These are phyloP conservation scores for Pomatostomus ruficeps DNA, from an alignment of 2,113 vertebrate species.

Conservation along the genomic window DNA sequence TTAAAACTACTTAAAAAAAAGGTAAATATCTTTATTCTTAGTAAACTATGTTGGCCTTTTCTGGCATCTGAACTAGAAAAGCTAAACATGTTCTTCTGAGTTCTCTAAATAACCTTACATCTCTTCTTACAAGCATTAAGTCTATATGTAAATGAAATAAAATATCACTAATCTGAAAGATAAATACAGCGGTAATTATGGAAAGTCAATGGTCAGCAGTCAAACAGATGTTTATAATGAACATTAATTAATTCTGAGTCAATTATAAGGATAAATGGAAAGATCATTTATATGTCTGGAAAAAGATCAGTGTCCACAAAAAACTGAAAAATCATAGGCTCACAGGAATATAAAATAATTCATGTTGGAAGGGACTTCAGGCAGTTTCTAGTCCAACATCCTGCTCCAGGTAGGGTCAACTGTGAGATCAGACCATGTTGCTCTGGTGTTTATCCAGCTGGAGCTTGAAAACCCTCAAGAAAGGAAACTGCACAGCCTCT, in stretches of 20 bases:
- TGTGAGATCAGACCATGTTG: background rate
- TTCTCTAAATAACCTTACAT: background rate
- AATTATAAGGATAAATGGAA: background rate
- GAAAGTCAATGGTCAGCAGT: background rate
- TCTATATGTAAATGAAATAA: background rate
- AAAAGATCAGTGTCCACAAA: background rate
- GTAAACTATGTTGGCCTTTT: background rate
- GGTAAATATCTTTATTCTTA: background rate
- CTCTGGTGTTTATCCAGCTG: background rate
- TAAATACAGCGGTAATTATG: background rate
- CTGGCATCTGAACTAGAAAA: background rate
- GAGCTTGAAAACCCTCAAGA: background rate
- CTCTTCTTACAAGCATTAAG: background rate
- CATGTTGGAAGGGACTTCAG: background rate
- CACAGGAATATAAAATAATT: background rate
- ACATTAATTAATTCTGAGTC: background rate
- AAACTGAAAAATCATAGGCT: background rate
- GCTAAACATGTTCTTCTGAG: background rate
- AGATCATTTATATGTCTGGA: background rate
- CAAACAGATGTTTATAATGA: background rate
- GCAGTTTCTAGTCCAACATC: background rate
- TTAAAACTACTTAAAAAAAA: background rate
- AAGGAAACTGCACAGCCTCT: background rate
- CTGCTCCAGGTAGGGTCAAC: background rate
- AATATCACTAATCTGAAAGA: background rate